A percentile compares a stretch with the other conserved stretches of the same genome.
Conservation (phyloP, 2,113 vertebrate species). For the Cygnus buccinator region DNA sequence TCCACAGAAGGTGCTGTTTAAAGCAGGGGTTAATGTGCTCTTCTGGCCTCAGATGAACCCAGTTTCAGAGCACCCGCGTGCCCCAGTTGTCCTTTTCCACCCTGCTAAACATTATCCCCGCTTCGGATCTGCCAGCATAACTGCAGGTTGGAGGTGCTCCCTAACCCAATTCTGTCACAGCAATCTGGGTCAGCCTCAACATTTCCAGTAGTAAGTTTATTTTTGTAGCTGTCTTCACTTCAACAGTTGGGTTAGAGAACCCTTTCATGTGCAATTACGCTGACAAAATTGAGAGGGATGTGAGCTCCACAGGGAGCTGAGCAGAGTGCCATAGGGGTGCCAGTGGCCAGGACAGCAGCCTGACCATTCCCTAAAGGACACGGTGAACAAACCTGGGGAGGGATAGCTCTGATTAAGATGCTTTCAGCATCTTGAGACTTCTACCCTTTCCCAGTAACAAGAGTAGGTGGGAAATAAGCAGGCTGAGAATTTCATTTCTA, state of each 20-base stretch:
- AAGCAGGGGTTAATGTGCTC: constrained; percentile 10
- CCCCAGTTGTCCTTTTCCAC: constrained; percentile 31
- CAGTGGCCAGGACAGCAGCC: neutral
- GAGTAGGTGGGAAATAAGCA: neutral
- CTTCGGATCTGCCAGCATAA: neutral
- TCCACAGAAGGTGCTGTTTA: neutral
- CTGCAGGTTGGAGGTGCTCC: constrained; percentile 61
- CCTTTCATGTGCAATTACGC: constrained; percentile 50
- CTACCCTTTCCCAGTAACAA: neutral
- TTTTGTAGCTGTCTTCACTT: constrained; percentile 61
- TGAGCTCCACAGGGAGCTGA: neutral
- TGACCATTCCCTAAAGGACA: neutral
- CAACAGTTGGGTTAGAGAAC: constrained; percentile 34
- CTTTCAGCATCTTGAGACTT: neutral
- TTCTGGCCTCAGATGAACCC: constrained; percentile 35
- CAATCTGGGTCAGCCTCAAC: constrained; percentile 66
- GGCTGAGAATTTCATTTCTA: neutral
- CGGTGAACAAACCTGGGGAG: neutral
- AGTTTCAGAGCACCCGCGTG: neutral
- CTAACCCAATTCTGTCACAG: constrained; percentile 69
- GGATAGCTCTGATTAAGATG: neutral
- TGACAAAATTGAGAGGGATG: constrained; percentile 45
- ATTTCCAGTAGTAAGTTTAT: constrained; percentile 43
- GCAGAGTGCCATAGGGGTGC: neutral
- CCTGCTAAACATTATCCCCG: neutral